Evolutionary conservation across 1,140 invertebrate species (phyloP), one percentile per base, ranked within the genome.

Genomic region (Brachionus calyciflorus): DNA sequence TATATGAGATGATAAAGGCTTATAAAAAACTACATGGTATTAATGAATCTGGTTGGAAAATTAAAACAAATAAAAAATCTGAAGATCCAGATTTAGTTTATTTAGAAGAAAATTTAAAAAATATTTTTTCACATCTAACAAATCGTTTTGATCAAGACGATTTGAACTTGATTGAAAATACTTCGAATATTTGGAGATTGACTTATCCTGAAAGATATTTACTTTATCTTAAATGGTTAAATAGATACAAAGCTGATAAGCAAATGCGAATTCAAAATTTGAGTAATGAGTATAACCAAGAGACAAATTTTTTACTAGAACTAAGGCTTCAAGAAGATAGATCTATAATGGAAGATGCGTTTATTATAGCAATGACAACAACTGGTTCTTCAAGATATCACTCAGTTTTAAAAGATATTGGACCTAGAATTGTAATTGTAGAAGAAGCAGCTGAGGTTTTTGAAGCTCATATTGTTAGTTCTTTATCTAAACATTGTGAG

Each of bases 331-430:
- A 49, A 48, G 46, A 63, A 55, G 78, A 77, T 44, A 26, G 53
- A 46, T 48, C 24, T 26, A 44, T 68, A 55, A 46, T 77, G 78
- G 5, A 77, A 77, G 63, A 79, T 37, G 24, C 48, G 7, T 40
- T 28, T 24, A 68, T 79, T 14, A 65, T 92, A 48, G 91, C 90
- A 9, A 89, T 92, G 87, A 93, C 91, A 0, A 92, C 91, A 2
- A 90, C 90, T 10, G 89, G 89, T 49, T 91, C 91, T 0, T 90
- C 91, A 4, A 87, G 88, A 57, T 81, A 88, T 14, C 87, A 88
- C 44, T 85, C 86, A 19, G 77, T 90, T 6, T 80, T 93, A 14
- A 40, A 69, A 40, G 17, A 76, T 46, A 73, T 78, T 76, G 55
- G 69, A 14, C 55, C 65, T 37, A 78, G 63, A 37, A 79, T 79